Evolutionary conservation across 2,888 invertebrate genomes (phyloP).

Genomic region (Apomyelois bistriatella): DNA sequence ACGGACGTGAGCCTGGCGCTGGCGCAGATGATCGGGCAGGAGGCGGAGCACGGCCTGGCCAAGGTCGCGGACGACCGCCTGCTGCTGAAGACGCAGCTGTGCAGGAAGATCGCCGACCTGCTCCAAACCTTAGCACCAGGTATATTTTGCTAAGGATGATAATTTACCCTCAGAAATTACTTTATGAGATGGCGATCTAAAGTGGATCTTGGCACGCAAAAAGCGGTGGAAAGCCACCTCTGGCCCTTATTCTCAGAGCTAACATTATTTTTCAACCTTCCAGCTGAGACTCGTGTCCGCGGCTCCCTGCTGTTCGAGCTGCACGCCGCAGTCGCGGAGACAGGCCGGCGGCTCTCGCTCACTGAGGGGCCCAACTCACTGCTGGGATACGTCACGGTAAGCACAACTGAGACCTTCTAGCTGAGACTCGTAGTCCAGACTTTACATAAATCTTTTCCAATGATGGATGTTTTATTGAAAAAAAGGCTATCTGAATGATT

Average conservation of each 20-base stretch:
- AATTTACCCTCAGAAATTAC: too few species aligned
- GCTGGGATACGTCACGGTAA: slow-evolving; percentile 75
- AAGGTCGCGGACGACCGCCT: slow-evolving; percentile 81
- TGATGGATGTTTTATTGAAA: too few species aligned
- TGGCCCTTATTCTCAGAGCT: too few species aligned
- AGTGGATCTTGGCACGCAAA: too few species aligned
- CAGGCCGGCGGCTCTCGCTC: slow-evolving; percentile 77
- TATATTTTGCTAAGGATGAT: too few species aligned
- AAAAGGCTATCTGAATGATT: too few species aligned
- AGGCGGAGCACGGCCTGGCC: slow-evolving; percentile 71
- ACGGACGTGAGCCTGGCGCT: slow-evolving; percentile 86
- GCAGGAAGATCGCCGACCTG: slow-evolving; percentile 81
- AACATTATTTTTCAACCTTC: slow-evolving; percentile 22
- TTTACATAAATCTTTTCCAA: too few species aligned
- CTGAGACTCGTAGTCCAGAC: background rate
- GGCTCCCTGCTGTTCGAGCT: slow-evolving; percentile 87
- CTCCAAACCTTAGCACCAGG: slow-evolving; percentile 81
- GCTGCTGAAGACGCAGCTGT: slow-evolving; percentile 82
- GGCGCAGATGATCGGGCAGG: slow-evolving; percentile 86
- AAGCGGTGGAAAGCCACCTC: too few species aligned
- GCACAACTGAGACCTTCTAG: slow-evolving; percentile 13
- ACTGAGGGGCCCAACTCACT: slow-evolving; percentile 75
- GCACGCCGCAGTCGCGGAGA: slow-evolving; percentile 87
- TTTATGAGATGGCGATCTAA: too few species aligned
- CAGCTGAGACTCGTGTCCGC: slow-evolving; percentile 86